phyloP scores from a whole-genome alignment of 1,140 invertebrate species.

The Cepaea nemoralis region DNA sequence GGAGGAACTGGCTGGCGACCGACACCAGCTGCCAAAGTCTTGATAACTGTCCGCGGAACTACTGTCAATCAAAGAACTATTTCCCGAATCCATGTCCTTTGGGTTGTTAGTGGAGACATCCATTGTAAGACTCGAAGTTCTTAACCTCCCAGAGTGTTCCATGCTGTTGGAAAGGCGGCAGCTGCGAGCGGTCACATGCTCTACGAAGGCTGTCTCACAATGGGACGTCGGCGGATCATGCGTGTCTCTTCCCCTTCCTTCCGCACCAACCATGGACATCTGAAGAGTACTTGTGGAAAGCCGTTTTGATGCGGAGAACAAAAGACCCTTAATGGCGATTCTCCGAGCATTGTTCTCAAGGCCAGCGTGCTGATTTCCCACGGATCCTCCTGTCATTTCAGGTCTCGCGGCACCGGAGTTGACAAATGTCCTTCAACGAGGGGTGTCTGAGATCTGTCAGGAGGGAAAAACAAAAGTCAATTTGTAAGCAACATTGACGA shows the following conservation, averaged over 20 bases:
- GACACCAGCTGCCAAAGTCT: neutral
- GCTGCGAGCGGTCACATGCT: neutral
- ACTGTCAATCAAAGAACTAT: conserved; percentile 32
- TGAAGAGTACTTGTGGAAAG: neutral
- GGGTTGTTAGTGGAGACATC: conserved; percentile 1
- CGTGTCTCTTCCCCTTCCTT: neutral
- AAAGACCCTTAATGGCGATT: too few relatives aligned
- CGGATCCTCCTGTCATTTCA: neutral
- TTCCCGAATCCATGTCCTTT: conserved; percentile 16
- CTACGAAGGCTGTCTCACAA: neutral
- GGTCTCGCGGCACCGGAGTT: too few relatives aligned
- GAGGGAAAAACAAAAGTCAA: too few relatives aligned
- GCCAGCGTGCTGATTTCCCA: neutral
- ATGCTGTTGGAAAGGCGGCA: neutral
- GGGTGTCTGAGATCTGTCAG: neutral
- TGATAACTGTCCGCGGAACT: conserved; percentile 11
- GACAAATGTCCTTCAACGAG: neutral
- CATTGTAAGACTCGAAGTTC: conserved; percentile 29
- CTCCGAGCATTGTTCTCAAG: neutral
- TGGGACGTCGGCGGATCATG: neutral
- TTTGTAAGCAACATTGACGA: too few relatives aligned
- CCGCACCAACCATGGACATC: neutral
- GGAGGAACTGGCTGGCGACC: conserved; percentile 16
- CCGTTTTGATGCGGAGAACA: neutral
- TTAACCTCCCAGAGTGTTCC: neutral